Evolutionary conservation across 2,113 vertebrate species (phyloP).

Genomic region (Anhinga anhinga): DNA sequence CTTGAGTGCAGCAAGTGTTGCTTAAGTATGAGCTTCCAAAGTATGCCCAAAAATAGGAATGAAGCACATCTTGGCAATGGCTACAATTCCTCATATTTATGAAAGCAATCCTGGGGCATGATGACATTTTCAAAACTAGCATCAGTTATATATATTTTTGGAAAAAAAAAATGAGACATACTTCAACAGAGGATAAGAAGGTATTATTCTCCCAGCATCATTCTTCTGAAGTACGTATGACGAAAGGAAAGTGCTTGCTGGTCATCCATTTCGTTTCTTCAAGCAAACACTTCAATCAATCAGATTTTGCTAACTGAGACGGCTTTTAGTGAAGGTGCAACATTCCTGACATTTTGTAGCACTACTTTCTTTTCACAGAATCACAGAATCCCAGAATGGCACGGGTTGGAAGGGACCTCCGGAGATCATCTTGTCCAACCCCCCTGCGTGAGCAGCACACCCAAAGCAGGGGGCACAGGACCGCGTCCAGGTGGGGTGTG

Average conservation of each 20-base stretch:
- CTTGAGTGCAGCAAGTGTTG: neutral
- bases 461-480: too few relatives aligned
- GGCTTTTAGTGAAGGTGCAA: neutral
- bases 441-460: too few relatives aligned
- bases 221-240: neutral
- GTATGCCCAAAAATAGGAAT: conserved; percentile 36
- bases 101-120: conserved; percentile 4
- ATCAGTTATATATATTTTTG: neutral
- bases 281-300: neutral
- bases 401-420: too few relatives aligned
- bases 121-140: conserved; percentile 1
- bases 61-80: conserved; percentile 21
- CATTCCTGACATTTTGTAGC: neutral
- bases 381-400: too few relatives aligned
- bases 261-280: neutral
- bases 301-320: neutral
- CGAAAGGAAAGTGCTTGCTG: neutral
- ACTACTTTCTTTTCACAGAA: neutral
- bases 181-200: neutral
- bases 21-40: neutral
- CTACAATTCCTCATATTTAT: neutral
- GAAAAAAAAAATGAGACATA: neutral
- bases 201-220: neutral
- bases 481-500: too few relatives aligned
- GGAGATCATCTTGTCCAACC: too few relatives aligned